phyloP scores from a whole-genome alignment of 2,113 vertebrate genomes.

The Rhegmatorhina hoffmannsi region DNA sequence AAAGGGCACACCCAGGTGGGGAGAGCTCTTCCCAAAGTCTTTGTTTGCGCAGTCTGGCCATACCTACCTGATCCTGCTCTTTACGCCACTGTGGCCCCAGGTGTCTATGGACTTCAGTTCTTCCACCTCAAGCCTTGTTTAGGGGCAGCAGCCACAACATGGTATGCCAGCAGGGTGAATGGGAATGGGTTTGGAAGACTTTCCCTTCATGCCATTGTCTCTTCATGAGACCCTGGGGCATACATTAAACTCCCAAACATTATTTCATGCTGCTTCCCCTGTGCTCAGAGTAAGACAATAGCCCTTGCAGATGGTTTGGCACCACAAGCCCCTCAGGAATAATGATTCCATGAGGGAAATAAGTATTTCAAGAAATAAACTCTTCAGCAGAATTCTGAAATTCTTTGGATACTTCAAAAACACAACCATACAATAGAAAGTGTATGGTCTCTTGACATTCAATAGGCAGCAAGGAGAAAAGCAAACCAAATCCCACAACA shows the following conservation, averaged over 20 bases:
- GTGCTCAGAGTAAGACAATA: neutral
- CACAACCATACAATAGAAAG: neutral
- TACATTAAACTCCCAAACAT: neutral
- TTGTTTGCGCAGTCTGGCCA: too few relatives aligned
- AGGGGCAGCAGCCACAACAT: neutral
- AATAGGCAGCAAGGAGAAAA: neutral
- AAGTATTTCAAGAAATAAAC: neutral
- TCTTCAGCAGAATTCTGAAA: neutral
- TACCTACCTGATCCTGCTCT: neutral
- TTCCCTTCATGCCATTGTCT: neutral
- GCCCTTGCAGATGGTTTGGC: neutral
- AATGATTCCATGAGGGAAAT: neutral
- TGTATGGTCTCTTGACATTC: neutral
- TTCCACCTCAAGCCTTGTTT: neutral
- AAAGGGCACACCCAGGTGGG: too few relatives aligned
- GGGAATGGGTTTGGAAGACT: neutral
- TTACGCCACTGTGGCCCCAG: neutral
- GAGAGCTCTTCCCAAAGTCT: too few relatives aligned
- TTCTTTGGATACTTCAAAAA: slow-evolving; percentile 18
- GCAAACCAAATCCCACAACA: neutral
- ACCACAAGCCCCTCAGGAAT: neutral
- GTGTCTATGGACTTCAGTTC: neutral
- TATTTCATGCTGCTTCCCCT: neutral
- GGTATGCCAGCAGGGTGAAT: neutral
- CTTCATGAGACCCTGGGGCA: neutral